Percentiles rank a stretch among this genome's conserved stretches.
Conservation (phyloP, 1,140 invertebrate species). For the Theocolax elegans region DNA sequence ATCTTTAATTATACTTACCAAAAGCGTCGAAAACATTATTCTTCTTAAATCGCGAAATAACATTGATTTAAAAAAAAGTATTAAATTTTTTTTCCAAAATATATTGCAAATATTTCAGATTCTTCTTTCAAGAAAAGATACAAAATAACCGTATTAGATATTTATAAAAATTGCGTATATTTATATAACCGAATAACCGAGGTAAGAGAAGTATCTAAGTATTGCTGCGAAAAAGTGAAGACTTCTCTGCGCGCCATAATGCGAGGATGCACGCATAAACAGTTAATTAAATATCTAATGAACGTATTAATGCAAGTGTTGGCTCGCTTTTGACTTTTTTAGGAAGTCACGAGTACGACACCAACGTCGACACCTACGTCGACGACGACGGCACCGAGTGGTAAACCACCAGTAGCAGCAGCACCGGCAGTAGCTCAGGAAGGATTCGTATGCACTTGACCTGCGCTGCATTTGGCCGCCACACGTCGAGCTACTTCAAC, state of each 20-base stretch:
- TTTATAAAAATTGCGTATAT: too few relatives aligned
- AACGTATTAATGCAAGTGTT: conserved; percentile 10
- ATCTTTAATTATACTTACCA: too few relatives aligned
- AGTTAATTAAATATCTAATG: too few relatives aligned
- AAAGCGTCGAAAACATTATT: too few relatives aligned
- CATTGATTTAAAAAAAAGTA: too few relatives aligned
- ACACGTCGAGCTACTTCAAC: conserved; percentile 46
- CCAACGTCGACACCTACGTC: background rate
- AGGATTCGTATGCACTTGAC: conserved; percentile 62
- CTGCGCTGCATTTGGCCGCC: conserved; percentile 43
- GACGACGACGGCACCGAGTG: background rate
- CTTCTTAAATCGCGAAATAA: too few relatives aligned
- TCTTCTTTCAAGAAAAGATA: background rate
- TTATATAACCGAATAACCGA: too few relatives aligned
- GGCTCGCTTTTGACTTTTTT: conserved; percentile 10
- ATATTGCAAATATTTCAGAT: background rate
- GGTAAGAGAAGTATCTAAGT: background rate
- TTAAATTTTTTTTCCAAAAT: too few relatives aligned
- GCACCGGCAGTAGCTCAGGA: conserved; percentile 57
- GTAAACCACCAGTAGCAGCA: conserved; percentile 49
- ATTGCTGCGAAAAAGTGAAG: background rate
- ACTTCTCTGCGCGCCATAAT: conserved; percentile 1
- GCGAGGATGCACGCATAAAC: too few relatives aligned
- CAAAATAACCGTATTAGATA: too few relatives aligned
- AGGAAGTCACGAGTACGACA: conserved; percentile 4